Conservation (phyloP, 2,113 vertebrate species). For the Oreochromis niloticus region DNA sequence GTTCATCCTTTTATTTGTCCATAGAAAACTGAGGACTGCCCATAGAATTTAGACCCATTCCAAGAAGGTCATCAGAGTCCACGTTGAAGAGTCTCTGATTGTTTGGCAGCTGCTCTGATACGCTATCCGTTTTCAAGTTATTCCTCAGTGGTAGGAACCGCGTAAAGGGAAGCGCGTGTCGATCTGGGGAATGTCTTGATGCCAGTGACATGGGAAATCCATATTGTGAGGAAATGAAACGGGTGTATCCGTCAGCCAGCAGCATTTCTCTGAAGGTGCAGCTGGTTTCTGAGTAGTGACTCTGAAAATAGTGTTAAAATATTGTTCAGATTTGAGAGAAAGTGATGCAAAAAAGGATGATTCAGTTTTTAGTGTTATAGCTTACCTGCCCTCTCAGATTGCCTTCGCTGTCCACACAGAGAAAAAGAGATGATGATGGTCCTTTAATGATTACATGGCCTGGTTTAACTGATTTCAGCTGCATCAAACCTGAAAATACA, state of each 20-base stretch:
- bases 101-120: background rate
- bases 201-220: conserved; percentile 58
- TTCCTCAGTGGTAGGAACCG: conserved; percentile 64
- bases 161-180: conserved; percentile 40
- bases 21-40: conserved; percentile 56
- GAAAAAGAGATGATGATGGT: conserved; percentile 54
- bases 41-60: conserved; percentile 34
- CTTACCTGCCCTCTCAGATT: conserved; percentile 64
- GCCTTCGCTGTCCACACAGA: conserved; percentile 62
- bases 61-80: conserved; percentile 58
- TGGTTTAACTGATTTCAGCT: conserved; percentile 59
- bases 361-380: background rate
- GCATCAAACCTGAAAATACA: conserved; percentile 61
- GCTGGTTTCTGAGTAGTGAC: conserved; percentile 45
- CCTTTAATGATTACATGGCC: conserved; percentile 63
- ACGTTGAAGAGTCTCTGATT: conserved; percentile 12
- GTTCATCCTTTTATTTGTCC: conserved; percentile 7
- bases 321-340: background rate
- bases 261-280: conserved; percentile 70
- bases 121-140: background rate
- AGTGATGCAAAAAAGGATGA: background rate
- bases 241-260: conserved; percentile 67
- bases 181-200: conserved; percentile 24
- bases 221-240: conserved; percentile 58
- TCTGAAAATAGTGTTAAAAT: conserved; percentile 28